Evolutionary conservation across 2,797 vertebrate genomes (phyloP).

Genomic region (Macroramphosus scolopax): DNA sequence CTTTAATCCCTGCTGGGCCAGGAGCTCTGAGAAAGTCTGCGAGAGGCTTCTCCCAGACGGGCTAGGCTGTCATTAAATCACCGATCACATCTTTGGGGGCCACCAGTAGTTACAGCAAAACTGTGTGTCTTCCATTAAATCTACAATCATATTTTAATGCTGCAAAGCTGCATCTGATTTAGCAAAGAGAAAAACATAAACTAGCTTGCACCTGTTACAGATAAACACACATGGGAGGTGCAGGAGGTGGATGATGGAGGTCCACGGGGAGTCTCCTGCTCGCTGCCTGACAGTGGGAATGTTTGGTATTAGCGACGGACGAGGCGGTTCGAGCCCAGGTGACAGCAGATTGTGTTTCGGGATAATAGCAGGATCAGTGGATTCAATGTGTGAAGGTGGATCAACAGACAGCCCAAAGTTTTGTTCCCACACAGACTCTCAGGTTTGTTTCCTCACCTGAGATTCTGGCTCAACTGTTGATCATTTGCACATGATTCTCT

Average conservation of each 20-base stretch:
- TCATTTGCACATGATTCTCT: too few relatives aligned
- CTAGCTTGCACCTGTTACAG: not conserved
- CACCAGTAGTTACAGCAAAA: not conserved
- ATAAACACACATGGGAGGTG: not conserved
- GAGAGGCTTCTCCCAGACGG: constrained; percentile 45
- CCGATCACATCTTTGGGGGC: constrained; percentile 20
- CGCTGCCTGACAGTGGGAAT: constrained; percentile 27
- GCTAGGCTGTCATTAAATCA: constrained; percentile 25
- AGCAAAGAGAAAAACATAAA: not conserved
- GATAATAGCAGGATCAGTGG: constrained; percentile 55
- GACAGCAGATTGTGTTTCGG: constrained; percentile 49
- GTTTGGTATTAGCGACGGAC: constrained; percentile 15
- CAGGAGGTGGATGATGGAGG: not conserved
- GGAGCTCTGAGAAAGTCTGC: constrained; percentile 46
- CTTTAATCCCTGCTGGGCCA: constrained; percentile 27
- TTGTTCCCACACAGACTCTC: constrained; percentile 7
- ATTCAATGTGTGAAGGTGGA: constrained; percentile 17
- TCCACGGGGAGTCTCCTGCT: constrained; percentile 21
- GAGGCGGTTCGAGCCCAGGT: constrained; percentile 32
- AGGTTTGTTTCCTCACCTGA: constrained; percentile 11
- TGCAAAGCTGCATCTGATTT: not conserved
- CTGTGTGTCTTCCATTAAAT: not conserved
- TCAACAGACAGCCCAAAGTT: constrained; percentile 37
- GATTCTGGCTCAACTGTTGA: too few relatives aligned
- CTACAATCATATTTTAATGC: too few relatives aligned